Conservation (phyloP, 2,888 invertebrate genomes). For the Macrosiphum euphorbiae region DNA sequence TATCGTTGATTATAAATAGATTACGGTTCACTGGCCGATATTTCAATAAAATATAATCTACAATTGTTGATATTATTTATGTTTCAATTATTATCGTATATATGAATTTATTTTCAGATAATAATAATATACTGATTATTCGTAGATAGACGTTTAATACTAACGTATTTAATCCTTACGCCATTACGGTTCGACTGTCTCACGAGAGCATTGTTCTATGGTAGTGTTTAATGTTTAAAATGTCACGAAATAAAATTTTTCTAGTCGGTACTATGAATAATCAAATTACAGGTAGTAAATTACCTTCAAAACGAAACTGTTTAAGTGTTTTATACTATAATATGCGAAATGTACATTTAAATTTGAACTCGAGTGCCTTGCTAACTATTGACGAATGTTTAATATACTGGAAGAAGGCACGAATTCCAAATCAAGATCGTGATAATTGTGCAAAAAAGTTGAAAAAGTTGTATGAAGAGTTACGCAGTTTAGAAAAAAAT, state of each 20-base stretch:
- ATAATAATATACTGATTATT: constrained; percentile 1
- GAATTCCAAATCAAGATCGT: constrained; percentile 27
- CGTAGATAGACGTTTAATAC: background rate
- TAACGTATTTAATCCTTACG: background rate
- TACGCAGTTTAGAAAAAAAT: background rate
- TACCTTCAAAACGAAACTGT: constrained; percentile 23
- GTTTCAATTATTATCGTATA: background rate
- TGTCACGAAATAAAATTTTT: no score
- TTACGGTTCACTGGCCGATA: background rate
- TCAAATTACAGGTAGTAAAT: no score
- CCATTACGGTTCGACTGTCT: background rate
- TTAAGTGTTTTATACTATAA: constrained; percentile 47
- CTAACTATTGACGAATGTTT: constrained; percentile 37
- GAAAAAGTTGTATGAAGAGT: constrained; percentile 22
- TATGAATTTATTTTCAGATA: constrained; percentile 16
- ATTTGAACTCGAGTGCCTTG: constrained; percentile 23
- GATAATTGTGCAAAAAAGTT: constrained; percentile 47
- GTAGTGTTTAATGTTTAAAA: no score
- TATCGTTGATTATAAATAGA: no score
- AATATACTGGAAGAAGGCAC: constrained; percentile 41
- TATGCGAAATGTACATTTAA: constrained; percentile 42
- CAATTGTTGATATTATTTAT: background rate
- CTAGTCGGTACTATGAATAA: no score
- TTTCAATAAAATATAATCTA: constrained; percentile 11
- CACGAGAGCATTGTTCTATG: no score